Evolutionary conservation across 2,888 invertebrate genomes (phyloP).

Genomic region (Thereva unica): DNA sequence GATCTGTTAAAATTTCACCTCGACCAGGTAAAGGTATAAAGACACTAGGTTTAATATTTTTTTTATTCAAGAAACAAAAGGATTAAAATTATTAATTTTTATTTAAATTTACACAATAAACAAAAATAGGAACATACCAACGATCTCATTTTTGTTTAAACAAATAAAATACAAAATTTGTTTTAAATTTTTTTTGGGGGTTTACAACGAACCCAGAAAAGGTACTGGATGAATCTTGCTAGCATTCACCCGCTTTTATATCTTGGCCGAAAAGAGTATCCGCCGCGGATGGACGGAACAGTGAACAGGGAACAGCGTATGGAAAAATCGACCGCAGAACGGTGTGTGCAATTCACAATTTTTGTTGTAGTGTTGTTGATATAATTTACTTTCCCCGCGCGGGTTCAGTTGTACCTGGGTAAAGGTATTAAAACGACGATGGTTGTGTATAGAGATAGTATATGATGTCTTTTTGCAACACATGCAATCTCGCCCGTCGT

Average conservation of each 20-base stretch:
- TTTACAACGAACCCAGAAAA: slow-evolving; percentile 57
- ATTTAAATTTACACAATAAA: background rate
- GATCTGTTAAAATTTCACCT: no score
- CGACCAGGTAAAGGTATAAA: no score
- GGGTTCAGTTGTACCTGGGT: no score
- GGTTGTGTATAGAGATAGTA: no score
- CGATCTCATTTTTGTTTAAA: slow-evolving; percentile 52
- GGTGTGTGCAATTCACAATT: background rate
- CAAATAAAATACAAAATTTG: slow-evolving; percentile 23
- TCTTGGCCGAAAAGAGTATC: slow-evolving; percentile 27
- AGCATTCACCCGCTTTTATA: slow-evolving; percentile 57
- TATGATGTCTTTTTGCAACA: no score
- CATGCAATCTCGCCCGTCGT: no score
- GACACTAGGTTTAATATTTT: no score
- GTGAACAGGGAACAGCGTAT: slow-evolving; percentile 20
- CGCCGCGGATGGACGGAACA: slow-evolving; percentile 26
- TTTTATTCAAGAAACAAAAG: slow-evolving; percentile 3
- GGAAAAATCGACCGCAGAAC: slow-evolving; percentile 27
- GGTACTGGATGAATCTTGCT: slow-evolving; percentile 58
- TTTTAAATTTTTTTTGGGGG: slow-evolving; percentile 47
- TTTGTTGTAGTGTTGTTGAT: slow-evolving; percentile 24
- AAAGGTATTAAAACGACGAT: no score
- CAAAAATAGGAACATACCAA: slow-evolving; percentile 54
- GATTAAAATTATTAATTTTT: background rate
- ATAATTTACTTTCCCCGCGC: slow-evolving; percentile 41